Evolutionary conservation across 2,888 invertebrate genomes (phyloP).

Genomic region (Aleiodes leptofemur): DNA sequence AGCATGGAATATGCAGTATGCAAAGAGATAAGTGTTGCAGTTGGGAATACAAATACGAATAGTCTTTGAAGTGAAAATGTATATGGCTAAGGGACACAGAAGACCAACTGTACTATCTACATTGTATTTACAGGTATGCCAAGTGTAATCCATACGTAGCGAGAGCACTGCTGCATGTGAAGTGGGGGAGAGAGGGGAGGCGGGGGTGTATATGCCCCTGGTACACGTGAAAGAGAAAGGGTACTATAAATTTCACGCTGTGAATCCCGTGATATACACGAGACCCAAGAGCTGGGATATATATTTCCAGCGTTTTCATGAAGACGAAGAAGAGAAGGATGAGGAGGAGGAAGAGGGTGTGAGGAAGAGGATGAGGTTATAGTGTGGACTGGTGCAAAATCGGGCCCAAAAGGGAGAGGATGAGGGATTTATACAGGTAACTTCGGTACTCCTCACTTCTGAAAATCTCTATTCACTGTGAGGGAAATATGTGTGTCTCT

Average conservation of each 20-base stretch:
- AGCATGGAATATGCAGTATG: slow-evolving; percentile 64
- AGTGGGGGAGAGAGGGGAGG: not conserved
- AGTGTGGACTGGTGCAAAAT: too few relatives aligned
- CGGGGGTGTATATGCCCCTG: slow-evolving; percentile 31
- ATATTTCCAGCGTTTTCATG: slow-evolving; percentile 37
- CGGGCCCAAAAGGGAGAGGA: slow-evolving; percentile 14
- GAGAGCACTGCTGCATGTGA: slow-evolving; percentile 35
- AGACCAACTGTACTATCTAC: slow-evolving; percentile 32
- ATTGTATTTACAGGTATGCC: slow-evolving; percentile 37
- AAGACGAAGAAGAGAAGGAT: slow-evolving; percentile 10
- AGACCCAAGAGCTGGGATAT: slow-evolving; percentile 36
- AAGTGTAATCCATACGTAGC: slow-evolving; percentile 34
- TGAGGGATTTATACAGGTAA: slow-evolving; percentile 1
- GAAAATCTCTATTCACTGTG: slow-evolving; percentile 45
- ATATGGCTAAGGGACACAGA: slow-evolving; percentile 15
- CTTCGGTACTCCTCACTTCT: slow-evolving; percentile 11
- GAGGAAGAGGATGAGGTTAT: slow-evolving; percentile 2
- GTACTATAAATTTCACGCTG: slow-evolving; percentile 55
- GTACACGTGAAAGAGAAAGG: slow-evolving; percentile 45
- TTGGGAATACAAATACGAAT: slow-evolving; percentile 66
- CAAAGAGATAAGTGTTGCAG: slow-evolving; percentile 70
- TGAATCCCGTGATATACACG: slow-evolving; percentile 48
- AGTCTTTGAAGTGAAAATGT: slow-evolving; percentile 40
- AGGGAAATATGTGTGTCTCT: slow-evolving; percentile 30
- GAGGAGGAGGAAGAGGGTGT: slow-evolving; percentile 24